phyloP scores from a whole-genome alignment of 2,113 vertebrate genomes.

The Mohoua ochrocephala region DNA sequence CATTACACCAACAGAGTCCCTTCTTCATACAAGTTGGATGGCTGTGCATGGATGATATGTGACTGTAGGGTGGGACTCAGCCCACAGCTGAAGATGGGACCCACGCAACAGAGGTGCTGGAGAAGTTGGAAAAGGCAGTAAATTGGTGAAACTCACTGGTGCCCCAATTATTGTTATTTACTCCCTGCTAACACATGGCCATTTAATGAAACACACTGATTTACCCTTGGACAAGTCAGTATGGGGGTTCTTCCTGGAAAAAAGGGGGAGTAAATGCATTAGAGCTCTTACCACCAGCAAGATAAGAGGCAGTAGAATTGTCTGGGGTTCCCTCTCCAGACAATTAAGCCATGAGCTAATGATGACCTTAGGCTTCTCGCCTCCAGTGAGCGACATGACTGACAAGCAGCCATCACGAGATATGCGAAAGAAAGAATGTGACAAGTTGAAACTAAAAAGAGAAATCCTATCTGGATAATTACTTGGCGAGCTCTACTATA shows the following conservation, averaged over 20 bases:
- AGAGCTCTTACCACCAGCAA: background rate
- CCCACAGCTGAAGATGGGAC: background rate
- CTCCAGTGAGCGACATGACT: background rate
- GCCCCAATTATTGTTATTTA: background rate
- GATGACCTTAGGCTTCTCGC: slow-evolving; percentile 45
- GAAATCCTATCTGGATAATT: slow-evolving; percentile 42
- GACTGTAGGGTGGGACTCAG: background rate
- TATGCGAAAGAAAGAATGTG: background rate
- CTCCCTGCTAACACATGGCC: background rate
- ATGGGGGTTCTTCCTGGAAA: slow-evolving; percentile 14
- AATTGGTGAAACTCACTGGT: background rate
- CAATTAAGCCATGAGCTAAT: slow-evolving; percentile 42
- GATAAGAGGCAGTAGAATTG: slow-evolving; percentile 1
- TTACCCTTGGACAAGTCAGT: slow-evolving; percentile 19
- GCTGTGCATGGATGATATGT: background rate
- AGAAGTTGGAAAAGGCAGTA: background rate
- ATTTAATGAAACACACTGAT: background rate
- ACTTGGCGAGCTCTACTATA: background rate
- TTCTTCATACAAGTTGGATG: background rate
- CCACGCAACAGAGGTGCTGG: background rate
- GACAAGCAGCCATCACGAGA: slow-evolving; percentile 27
- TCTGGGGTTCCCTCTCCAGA: slow-evolving; percentile 47
- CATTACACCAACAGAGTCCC: background rate
- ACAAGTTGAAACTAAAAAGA: slow-evolving; percentile 40
- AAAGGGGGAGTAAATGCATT: background rate